A percentile compares a stretch with the other conserved stretches of the same genome.
phyloP scores from a whole-genome alignment of 2,888 invertebrate genomes.

The Diarsia dahlii region DNA sequence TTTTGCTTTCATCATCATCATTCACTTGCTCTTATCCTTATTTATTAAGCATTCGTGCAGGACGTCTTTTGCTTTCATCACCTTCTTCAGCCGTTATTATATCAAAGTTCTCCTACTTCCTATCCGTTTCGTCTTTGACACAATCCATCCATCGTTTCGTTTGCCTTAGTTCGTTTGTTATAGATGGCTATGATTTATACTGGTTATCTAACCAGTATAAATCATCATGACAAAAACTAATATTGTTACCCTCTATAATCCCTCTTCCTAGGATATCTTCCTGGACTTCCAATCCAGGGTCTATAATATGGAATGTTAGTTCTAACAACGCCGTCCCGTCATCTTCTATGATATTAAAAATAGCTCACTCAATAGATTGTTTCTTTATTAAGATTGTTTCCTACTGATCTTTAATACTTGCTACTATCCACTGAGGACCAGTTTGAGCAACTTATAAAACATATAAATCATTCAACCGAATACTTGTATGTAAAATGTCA shows the following conservation, averaged over 20 bases:
- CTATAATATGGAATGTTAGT: not conserved
- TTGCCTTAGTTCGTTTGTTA: not conserved
- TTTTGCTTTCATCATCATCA: not conserved
- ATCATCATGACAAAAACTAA: not conserved
- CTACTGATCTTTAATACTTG: slow-evolving; percentile 8
- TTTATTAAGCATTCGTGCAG: not conserved
- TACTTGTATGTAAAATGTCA: slow-evolving; percentile 75
- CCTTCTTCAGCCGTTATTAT: too few species aligned
- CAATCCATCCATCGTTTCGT: not conserved
- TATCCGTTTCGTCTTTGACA: not conserved
- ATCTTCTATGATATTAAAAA: not conserved
- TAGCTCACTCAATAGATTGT: not conserved
- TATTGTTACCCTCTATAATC: not conserved
- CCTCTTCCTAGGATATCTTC: not conserved
- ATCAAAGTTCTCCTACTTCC: not conserved
- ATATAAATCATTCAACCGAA: slow-evolving; percentile 68
- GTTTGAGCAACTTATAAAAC: slow-evolving; percentile 65
- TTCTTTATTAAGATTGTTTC: slow-evolving; percentile 7
- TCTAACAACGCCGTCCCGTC: not conserved
- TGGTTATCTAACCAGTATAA: too few species aligned
- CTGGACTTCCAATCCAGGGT: not conserved
- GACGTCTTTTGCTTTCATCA: not conserved
- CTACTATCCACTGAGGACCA: slow-evolving; percentile 59
- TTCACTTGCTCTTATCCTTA: not conserved
- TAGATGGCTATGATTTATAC: too few species aligned